Conservation (phyloP, 2,797 vertebrate species). For the Muscicapa striata region DNA sequence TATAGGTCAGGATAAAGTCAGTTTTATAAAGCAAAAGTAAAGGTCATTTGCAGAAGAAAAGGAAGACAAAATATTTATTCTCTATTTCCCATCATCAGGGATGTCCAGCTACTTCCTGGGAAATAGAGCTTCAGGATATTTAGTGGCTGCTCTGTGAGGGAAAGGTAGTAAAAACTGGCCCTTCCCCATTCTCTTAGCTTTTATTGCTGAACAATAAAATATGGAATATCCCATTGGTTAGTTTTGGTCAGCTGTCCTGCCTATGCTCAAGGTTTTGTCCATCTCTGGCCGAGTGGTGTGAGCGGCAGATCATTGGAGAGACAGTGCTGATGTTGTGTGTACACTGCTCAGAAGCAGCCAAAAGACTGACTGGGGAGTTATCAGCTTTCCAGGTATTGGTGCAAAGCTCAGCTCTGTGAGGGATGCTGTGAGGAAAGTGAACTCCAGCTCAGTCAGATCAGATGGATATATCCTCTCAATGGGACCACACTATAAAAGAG, state of each 20-base stretch:
- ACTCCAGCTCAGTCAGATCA: neutral
- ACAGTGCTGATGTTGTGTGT: neutral
- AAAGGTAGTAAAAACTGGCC: accelerated
- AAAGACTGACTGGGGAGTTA: neutral
- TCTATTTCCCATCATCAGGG: neutral
- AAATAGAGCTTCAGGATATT: neutral
- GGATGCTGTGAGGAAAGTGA: neutral
- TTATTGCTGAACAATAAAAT: neutral
- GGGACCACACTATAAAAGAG: neutral
- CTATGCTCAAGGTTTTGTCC: neutral
- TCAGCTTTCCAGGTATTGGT: neutral
- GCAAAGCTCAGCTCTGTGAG: neutral
- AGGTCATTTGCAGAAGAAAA: neutral
- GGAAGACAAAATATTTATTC: neutral
- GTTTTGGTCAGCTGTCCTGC: neutral
- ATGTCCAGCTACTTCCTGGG: neutral
- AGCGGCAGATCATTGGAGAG: neutral
- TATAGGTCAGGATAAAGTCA: neutral
- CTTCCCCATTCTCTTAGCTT: neutral
- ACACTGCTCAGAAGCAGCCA: neutral
- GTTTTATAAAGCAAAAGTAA: neutral
- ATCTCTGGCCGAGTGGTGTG: accelerated
- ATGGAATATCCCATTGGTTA: neutral
- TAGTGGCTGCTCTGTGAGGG: neutral
- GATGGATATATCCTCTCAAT: neutral